Percentiles rank a stretch among this genome's conserved stretches.
phyloP scores from a whole-genome alignment of 2,113 vertebrate species.

The Acrocephalus kingi region DNA sequence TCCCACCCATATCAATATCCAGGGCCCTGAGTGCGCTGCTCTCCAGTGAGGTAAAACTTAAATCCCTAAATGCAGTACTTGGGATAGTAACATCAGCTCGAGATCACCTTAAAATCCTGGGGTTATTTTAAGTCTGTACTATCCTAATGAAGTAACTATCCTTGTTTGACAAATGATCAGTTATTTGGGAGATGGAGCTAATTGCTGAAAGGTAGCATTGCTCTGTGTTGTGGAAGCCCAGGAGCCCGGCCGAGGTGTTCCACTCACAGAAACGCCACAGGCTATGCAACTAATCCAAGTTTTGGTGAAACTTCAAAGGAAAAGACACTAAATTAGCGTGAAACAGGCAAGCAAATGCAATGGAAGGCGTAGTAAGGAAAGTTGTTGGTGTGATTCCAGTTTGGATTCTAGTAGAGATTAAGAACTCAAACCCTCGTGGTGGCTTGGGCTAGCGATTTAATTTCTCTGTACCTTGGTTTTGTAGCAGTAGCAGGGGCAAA shows the following conservation, averaged over 20 bases:
- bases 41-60: slow-evolving; percentile 39
- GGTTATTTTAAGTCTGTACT: neutral
- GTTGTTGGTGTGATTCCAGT: neutral
- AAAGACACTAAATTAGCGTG: neutral
- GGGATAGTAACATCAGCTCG: neutral
- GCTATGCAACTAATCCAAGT: neutral
- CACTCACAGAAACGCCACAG: neutral
- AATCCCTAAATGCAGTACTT: neutral
- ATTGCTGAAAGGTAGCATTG: neutral
- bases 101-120: neutral
- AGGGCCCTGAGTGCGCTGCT: neutral
- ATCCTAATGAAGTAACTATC: neutral
- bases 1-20: slow-evolving; percentile 51
- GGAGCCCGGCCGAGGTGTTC: neutral
- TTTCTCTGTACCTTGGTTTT: neutral
- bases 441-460: neutral
- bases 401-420: neutral
- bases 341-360: neutral
- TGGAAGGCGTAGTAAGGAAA: neutral
- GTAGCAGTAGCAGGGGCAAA: neutral
- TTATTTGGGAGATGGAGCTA: neutral
- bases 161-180: neutral
- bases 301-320: neutral
- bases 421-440: neutral
- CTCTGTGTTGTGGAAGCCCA: neutral